Base-by-base conservation (phyloP, 2,113 vertebrate genomes). In the Xenopus borealis region DNA sequence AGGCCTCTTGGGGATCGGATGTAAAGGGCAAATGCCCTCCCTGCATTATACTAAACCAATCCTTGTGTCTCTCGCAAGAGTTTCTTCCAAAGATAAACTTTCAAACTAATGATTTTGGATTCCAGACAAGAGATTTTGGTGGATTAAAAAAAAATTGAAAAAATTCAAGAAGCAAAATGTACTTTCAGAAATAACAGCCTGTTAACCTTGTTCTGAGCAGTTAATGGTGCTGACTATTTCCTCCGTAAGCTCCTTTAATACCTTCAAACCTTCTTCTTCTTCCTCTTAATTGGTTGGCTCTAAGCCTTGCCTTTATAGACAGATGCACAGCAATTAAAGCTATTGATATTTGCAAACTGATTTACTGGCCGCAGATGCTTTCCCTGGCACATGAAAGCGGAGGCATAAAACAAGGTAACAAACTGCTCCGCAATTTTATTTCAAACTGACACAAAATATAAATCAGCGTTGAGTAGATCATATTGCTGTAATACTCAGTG, bases 361-460 rank as follows among this genome's bases (percentile, higher is more conserved):
- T 73, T 66, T 73, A 66, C 72, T 66, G 72, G n/a, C n/a, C 50
- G 18, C 72, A 73, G 63, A 73, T 73, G 63, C 64, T 45, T 20
- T 50, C 63, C 23, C 52, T 10, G 47, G 53, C 52, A 12, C 12
- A 52, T 46, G 64, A 13, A 66, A 58, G 45, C 30, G 4, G 40
- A 73, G 50, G 59, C 72, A 58, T 66, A 30, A 12, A 69, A 30
- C 52, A 52, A 16, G 16, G 23, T 17, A 57, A 69, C 52, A 66
- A 64, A 50, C 14, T 9, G 27, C 58, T 66, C 47, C 57, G 13
- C 1, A 58, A 11, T 73, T 66, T 72, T 73, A 65, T 69, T 55
- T 55, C 14, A n/a, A 55, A 33, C 71, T 45, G 71, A 33, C 20
- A 71, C 19, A 66, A 46, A 11, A 46, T 50, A 46, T 57, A 12